Evolutionary conservation across 2,797 vertebrate species (phyloP).

Genomic region (Tadarida brasiliensis): DNA sequence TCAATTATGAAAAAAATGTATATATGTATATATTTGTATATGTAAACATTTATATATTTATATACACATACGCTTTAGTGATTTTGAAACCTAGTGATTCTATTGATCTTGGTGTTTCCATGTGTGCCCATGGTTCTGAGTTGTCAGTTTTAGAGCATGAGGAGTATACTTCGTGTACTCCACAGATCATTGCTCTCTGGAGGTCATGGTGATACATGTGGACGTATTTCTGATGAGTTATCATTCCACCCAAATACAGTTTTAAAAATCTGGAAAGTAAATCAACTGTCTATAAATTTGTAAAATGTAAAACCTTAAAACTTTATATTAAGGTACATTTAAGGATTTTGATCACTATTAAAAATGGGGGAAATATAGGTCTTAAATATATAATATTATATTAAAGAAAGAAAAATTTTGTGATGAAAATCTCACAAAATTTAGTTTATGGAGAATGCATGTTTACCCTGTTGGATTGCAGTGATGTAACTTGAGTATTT

Average conservation of each 20-base stretch:
- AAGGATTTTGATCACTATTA: neutral
- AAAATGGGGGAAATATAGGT: neutral
- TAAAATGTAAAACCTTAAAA: neutral
- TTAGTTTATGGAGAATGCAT: neutral
- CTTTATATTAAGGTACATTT: neutral
- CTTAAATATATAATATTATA: neutral
- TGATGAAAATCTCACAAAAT: neutral
- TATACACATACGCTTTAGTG: neutral
- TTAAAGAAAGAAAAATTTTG: neutral
- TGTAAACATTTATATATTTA: neutral
- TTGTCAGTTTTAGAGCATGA: neutral
- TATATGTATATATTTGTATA: neutral
- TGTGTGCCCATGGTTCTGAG: neutral
- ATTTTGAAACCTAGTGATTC: neutral
- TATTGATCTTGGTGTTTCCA: neutral
- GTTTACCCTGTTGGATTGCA: neutral
- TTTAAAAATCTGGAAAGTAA: neutral
- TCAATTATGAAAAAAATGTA: neutral
- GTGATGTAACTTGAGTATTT: neutral
- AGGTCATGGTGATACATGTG: neutral
- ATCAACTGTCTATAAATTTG: neutral
- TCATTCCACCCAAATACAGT: neutral
- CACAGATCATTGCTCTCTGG: neutral
- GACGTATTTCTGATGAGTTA: neutral
- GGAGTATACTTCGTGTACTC: neutral